phyloP scores from a whole-genome alignment of 2,888 invertebrate species.

The Trissonchulus latispiculum region DNA sequence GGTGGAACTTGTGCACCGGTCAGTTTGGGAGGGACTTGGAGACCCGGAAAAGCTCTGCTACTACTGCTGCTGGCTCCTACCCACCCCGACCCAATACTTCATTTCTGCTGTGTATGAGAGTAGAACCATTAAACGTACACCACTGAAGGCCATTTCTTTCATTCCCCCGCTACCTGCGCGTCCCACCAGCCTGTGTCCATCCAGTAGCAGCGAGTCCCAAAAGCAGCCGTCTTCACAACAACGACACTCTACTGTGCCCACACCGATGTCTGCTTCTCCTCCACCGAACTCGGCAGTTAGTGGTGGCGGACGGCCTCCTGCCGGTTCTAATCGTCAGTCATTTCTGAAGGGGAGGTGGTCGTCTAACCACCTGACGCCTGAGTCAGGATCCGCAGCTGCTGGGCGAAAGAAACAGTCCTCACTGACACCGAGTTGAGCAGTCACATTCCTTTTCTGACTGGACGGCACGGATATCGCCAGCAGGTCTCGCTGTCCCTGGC shows the following conservation, averaged over 20 bases:
- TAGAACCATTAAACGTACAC: background rate
- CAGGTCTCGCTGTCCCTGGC: too few relatives aligned
- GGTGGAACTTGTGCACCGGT: background rate
- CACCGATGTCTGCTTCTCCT: too few relatives aligned
- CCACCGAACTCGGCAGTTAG: background rate
- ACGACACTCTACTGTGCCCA: too few relatives aligned
- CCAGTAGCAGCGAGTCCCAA: background rate
- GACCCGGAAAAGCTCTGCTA: too few relatives aligned
- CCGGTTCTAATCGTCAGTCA: background rate
- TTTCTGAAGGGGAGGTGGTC: background rate
- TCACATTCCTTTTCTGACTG: background rate
- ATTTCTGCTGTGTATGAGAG: constrained; percentile 20
- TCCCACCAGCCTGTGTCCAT: background rate
- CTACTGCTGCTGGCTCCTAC: background rate
- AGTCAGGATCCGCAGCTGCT: too few relatives aligned
- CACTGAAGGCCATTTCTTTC: background rate
- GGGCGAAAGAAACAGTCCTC: too few relatives aligned
- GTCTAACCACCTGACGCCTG: background rate
- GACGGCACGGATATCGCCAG: too few relatives aligned
- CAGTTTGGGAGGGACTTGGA: background rate
- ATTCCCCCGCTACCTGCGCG: constrained; percentile 1
- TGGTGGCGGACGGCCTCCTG: background rate
- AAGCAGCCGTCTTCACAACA: background rate
- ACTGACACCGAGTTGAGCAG: background rate
- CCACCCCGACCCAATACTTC: constrained; percentile 22